Evolutionary conservation across 2,888 invertebrate genomes (phyloP), one percentile per base, ranked within the genome.

Genomic region (Ochropleura plecta): DNA sequence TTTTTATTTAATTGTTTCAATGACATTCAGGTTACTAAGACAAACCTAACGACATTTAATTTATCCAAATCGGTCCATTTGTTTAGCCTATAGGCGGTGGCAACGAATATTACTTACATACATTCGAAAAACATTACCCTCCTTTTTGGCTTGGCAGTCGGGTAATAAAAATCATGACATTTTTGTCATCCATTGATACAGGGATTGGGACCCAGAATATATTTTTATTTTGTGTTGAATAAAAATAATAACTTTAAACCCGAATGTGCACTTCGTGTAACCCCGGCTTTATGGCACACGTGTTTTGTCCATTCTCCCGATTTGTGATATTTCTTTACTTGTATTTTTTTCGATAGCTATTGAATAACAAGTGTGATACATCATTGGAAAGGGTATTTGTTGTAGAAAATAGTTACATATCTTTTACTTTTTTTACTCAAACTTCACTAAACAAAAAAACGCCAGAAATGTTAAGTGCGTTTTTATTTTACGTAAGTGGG

Each of bases 231-330:
- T 49, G 16, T 49, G 16, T 49, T 2, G 16, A 14, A 48, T 48
- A 48, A 12, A 48, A 48, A 48, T 14, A 48, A 55, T 68, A 46
- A 16, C 57, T 59, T 59, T 68, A 16, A 59, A 68, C 57, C 59
- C 18, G 48, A 5, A 67, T 67, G 67, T 55, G 20, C 44, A 55
- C n/a, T 55, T 53, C 55, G 46, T 57, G 67, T 57, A 57, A 55
- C 3, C 18, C 68, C 40, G 12, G 18, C 59, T 68, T 68, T 57
- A 57, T 46, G 12, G 40, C 57, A 59, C 57, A 48, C 46, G 46
- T 68, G 57, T 14, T 68, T 48, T 30, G 30, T 68, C 57, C 30
- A 68, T 68, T 46, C 57, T 57, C 44, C 46, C 46, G 67, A 57
- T 68, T 46, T 57, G 67, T 57, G 57, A 48, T 59, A 48, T 48